Evolutionary conservation across 2,113 vertebrate genomes (phyloP).

Genomic region (Ardeotis arabs): DNA sequence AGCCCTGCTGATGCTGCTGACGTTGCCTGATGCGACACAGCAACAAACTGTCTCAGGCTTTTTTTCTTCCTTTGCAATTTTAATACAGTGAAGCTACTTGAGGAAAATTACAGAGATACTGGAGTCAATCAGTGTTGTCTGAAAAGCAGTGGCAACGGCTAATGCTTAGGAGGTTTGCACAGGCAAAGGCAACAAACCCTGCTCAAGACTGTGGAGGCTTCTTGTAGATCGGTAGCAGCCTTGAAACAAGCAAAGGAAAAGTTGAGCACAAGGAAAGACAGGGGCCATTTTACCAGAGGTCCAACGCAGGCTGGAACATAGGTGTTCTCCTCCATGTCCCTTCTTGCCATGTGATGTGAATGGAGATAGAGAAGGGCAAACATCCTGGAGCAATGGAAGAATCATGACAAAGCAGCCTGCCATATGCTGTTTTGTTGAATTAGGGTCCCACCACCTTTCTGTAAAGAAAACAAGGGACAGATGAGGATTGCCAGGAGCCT

Average conservation of each 20-base stretch:
- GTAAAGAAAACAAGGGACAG: not conserved
- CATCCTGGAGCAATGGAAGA: accelerated
- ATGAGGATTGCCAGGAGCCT: not conserved
- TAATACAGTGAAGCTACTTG: not conserved
- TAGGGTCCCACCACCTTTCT: not conserved
- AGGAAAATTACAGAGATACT: not conserved
- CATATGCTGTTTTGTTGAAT: accelerated
- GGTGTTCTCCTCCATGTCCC: accelerated
- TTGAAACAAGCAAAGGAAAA: not conserved
- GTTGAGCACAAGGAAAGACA: not conserved
- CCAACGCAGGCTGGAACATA: not conserved
- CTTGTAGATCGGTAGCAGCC: not conserved
- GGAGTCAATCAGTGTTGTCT: not conserved
- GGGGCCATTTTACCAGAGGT: not conserved
- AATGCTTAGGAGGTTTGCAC: not conserved
- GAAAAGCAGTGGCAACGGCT: not conserved
- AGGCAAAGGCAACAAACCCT: not conserved
- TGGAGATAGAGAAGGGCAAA: not conserved
- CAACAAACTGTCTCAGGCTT: not conserved
- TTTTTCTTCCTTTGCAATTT: not conserved
- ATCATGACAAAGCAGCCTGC: not conserved
- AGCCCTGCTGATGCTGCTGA: not conserved
- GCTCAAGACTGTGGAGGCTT: not conserved
- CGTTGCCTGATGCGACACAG: not conserved
- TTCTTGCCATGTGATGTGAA: not conserved